Conservation (phyloP, 2,797 vertebrate species). For the Pseudochirops corinnae region DNA sequence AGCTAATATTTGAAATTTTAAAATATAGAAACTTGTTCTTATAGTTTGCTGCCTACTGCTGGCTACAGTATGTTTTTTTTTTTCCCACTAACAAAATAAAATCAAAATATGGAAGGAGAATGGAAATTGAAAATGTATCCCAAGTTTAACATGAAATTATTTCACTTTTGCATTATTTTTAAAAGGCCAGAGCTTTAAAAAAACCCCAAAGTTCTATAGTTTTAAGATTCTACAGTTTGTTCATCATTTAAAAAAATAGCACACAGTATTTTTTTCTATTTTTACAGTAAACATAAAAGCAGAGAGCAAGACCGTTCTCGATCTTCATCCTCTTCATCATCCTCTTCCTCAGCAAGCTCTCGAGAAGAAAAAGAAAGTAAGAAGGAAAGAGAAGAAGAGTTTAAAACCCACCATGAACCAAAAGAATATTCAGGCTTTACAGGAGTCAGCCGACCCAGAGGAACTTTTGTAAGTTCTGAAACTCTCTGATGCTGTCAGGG, state of each 20-base stretch:
- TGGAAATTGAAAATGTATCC: conserved; percentile 81
- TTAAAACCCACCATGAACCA: conserved; percentile 88
- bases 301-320: conserved; percentile 82
- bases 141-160: conserved; percentile 79
- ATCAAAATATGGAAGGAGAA: conserved; percentile 78
- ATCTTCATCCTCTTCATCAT: conserved; percentile 86
- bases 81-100: conserved; percentile 53
- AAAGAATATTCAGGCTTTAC: conserved; percentile 89
- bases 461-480: conserved; percentile 89
- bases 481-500: conserved; percentile 33
- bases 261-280: conserved; percentile 83
- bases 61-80: conserved; percentile 61
- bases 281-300: conserved; percentile 67
- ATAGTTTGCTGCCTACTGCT: conserved; percentile 80
- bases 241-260: conserved; percentile 81
- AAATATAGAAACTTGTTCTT: conserved; percentile 76
- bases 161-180: conserved; percentile 71
- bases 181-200: conserved; percentile 80
- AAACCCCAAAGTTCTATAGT: conserved; percentile 78
- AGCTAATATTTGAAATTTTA: conserved; percentile 69
- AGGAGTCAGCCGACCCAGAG: conserved; percentile 87
- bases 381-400: conserved; percentile 90
- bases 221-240: conserved; percentile 79
- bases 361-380: conserved; percentile 90
- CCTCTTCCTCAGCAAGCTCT: conserved; percentile 88